Evolutionary conservation across 2,113 vertebrate species (phyloP), one percentile per base, ranked within the genome.

Genomic region (Uropsilus gracilis): DNA sequence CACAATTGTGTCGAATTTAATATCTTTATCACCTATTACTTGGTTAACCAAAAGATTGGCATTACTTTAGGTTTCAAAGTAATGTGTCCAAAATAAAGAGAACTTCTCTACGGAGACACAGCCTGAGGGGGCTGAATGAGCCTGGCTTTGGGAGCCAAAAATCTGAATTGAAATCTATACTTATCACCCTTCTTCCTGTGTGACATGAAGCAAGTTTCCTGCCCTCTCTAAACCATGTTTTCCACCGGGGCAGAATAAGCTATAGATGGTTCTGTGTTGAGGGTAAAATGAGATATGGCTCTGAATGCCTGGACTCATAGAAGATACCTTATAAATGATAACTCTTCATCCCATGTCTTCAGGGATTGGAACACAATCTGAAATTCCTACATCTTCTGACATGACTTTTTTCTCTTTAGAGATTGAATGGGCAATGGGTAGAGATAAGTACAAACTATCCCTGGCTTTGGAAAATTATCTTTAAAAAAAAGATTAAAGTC

Each of bases 41-140:
- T 94, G 26, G 30, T 71, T 78, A 88, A n/a, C 48, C 34, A 34
- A 88, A 87, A 26, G 2, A 66, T 75, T 83, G 24, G 22, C 48
- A 59, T 14, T 55, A n/a, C 28, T 26, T 63, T 24, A 55, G 30
- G 72, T 97, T 97, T 72, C 11, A 88, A 92, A 94, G 32, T 32
- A 18, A 26, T 55, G 18, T 72, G 24, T 57, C 61, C 48, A 66
- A 77, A 83, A 64, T 46, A 83, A 89, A 92, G 53, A 32, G 28
- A 71, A 8, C 0, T 0, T 86, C 93, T 90, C 39, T 63, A 37
- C 26, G 55, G 61, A 57, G 44, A 59, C 6, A 4, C 3, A 87
- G 20, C 34, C 63, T 71, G 50, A 5, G 28, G 2, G 17, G 14
- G 1, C 42, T 63, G 68, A 75, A 77, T 13, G n/a, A 80, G 6